Base-by-base conservation (phyloP, 2,797 vertebrate species). In the Phataginus tetradactyla region DNA sequence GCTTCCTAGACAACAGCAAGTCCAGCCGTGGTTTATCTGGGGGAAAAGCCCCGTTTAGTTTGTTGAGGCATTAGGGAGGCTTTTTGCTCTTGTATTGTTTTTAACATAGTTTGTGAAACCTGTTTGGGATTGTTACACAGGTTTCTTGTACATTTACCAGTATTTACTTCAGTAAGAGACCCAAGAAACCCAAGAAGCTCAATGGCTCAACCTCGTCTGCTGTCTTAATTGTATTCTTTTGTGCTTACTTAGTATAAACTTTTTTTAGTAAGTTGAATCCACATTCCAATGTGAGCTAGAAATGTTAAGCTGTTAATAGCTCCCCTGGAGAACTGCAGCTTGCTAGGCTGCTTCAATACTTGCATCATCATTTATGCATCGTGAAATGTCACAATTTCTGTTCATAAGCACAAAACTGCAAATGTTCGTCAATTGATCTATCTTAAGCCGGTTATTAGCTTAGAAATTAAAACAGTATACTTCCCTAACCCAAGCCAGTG, bases 381-480 rank as follows among this genome's bases (percentile, higher is more conserved):
- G 74, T 97, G 97, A 97, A 97, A 96, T 97, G 94, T 97, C 93
- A 97, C 86, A 88, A 37, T 95, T 97, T 96, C 86, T 97, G 29
- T 94, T 96, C 90, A 78, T 92, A 95, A 94, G 88, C 39, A 91
- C 68, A 90, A 85, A 96, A 88, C 57, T 95, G 77, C 77, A 96
- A 94, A 90, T 92, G 83, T 96, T 96, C 61, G 25, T 93, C 96
- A 96, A 57, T 89, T 71, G 88, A 75, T 95, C 92, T 95, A 20
- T 95, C 75, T 94, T 79, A 94, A 96, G 91, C 90, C 92, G 96
- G 86, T 75, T 96, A 90, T 88, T 96, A 94, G 86, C 93, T 98
- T 90, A 90, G 92, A 92, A 95, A 80, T 78, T 39, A 93, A 95
- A 96, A 78, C 77, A 81, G 34, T 85, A 49, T 83, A 93, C 84